These are phyloP conservation scores for Acanthosoma haemorrhoidale DNA, from an alignment of 2,888 invertebrate genomes.

Conservation along the genomic window DNA sequence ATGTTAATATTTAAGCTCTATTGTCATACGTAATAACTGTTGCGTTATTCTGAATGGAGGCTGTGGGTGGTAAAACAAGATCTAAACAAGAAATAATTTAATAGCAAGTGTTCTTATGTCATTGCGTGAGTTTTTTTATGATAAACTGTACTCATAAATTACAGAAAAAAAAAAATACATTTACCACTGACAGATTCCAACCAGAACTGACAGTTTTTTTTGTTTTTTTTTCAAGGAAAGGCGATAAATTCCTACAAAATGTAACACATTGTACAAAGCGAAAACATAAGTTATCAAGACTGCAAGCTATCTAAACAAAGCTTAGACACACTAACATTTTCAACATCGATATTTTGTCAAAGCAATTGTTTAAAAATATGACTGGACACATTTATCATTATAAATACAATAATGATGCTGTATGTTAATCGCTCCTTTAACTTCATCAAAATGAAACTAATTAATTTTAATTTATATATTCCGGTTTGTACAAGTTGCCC, in stretches of 20 bases:
- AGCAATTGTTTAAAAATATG: conserved; percentile 1
- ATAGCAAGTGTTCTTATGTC: too few species aligned
- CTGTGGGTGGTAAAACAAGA: background rate
- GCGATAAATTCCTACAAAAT: background rate
- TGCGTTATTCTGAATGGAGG: background rate
- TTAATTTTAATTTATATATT: too few species aligned
- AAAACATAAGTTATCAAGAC: background rate
- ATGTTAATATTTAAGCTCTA: background rate
- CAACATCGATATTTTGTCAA: conserved; percentile 14
- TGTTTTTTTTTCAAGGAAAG: background rate
- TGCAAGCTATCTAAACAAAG: conserved; percentile 1
- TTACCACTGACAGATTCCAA: background rate
- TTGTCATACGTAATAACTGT: conserved; percentile 8
- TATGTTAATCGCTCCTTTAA: too few species aligned
- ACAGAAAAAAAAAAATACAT: too few species aligned
- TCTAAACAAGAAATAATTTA: too few species aligned
- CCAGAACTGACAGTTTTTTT: background rate
- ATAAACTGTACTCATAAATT: too few species aligned
- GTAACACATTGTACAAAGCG: background rate
- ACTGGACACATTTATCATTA: background rate
- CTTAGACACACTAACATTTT: conserved; percentile 5
- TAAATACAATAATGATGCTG: background rate
- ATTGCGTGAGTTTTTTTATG: too few species aligned
- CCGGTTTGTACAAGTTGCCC: too few species aligned
- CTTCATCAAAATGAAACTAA: too few species aligned